Conservation (phyloP, 2,888 invertebrate genomes). For the Aricia artaxerxes region DNA sequence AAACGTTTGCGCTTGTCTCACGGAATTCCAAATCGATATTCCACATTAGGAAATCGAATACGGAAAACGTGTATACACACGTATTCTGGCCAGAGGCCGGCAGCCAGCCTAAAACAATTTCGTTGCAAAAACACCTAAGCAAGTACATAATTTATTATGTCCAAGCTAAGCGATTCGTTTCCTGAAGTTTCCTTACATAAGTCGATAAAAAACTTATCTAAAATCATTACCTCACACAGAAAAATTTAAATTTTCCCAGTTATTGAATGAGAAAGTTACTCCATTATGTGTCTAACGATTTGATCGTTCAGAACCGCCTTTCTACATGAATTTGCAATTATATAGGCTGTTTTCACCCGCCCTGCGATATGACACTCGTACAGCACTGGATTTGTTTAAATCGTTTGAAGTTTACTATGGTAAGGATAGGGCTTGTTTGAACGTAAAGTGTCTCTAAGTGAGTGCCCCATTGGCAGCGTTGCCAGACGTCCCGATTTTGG, state of each 20-base stretch:
- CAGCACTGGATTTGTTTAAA: constrained; percentile 4
- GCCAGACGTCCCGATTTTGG: no score
- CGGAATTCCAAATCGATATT: no score
- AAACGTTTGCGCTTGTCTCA: no score
- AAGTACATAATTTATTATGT: neutral
- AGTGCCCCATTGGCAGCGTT: neutral
- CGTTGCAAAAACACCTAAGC: neutral
- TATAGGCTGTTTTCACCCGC: constrained; percentile 36
- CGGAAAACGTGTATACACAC: no score
- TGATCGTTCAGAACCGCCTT: constrained; percentile 50
- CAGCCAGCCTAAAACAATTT: no score
- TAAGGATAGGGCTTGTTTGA: neutral
- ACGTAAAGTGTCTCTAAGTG: neutral
- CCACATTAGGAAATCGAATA: no score
- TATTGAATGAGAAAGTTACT: constrained; percentile 50
- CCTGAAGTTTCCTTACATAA: neutral
- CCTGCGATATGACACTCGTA: constrained; percentile 28
- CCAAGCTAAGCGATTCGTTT: neutral
- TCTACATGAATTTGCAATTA: constrained; percentile 60
- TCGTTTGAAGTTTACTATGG: neutral
- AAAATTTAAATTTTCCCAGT: constrained; percentile 38
- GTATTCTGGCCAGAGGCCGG: no score
- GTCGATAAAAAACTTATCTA: neutral
- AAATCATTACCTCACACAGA: constrained; percentile 13
- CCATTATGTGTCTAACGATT: constrained; percentile 47